phyloP scores from a whole-genome alignment of 2,797 vertebrate genomes.

The Pseudocheirus occidentalis region DNA sequence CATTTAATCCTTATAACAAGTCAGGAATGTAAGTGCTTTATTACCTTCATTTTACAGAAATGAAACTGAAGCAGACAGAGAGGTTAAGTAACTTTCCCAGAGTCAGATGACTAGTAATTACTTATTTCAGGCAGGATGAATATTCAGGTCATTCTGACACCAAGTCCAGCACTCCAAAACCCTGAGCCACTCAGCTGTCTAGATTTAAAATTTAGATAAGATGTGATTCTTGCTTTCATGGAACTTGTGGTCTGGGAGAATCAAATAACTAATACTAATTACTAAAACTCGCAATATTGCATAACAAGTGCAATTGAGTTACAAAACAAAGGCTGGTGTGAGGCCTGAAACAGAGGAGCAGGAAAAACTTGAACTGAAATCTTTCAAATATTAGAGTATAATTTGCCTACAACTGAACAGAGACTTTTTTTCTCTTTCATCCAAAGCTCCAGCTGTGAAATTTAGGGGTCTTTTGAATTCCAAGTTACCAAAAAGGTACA shows the following conservation, averaged over 20 bases:
- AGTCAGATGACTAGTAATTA: neutral
- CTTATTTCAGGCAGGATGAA: neutral
- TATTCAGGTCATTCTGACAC: neutral
- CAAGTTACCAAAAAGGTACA: conserved; percentile 1
- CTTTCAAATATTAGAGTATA: neutral
- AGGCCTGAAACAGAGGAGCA: neutral
- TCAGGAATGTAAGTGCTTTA: neutral
- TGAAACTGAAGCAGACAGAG: neutral
- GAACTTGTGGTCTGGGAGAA: neutral
- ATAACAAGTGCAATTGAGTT: neutral
- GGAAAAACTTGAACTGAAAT: conserved; percentile 23
- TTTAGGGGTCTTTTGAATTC: neutral
- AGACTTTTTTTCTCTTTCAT: neutral
- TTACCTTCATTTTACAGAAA: neutral
- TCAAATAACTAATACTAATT: neutral
- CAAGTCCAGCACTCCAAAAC: neutral
- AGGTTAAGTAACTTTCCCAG: neutral
- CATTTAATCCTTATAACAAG: neutral
- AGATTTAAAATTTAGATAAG: neutral
- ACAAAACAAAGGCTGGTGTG: neutral
- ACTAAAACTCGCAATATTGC: neutral
- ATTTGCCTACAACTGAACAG: conserved; percentile 9
- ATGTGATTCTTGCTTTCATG: neutral
- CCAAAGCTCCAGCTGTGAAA: conserved; percentile 35
- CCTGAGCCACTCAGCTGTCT: neutral